Base-by-base conservation (phyloP, 1,140 invertebrate species). In the Zeugodacus cucurbitae region DNA sequence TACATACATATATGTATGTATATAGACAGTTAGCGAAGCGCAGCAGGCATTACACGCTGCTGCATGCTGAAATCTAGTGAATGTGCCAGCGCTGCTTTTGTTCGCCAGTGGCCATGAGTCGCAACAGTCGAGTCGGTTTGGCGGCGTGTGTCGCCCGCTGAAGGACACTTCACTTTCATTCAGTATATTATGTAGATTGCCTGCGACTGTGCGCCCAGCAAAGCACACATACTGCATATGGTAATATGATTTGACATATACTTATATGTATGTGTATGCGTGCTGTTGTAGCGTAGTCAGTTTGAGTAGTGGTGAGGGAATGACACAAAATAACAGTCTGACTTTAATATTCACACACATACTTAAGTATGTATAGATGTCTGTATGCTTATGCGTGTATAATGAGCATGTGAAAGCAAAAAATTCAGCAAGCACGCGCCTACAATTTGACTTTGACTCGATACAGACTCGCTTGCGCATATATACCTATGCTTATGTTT, bases 101-200 rank as follows among this genome's bases (percentile, higher is more conserved):
- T 82, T 82, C 41, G 41, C 22, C 34, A 20, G 3, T 48, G 74
- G 74, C 74, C 41, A 82, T 82, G 74, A 48, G 41, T 82, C 22
- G 41, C 74, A 48, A 48, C 74, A 29, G 41, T 17, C 48, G 74
- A 41, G 41, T 22, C 74, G 74, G 3, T 14, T 22, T 20, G 26
- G 14, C 41, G 26, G 22, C n/a, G 41, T 34, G 10, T 22, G 10
- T 82, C 7, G 74, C 2, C 44, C 17, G 41, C 74, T 82, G 74
- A 82, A 82, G 74, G 74, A 82, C 74, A 82, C 74, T 82, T 82
- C 74, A 82, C 74, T 82, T 82, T 82, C 74, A 82, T 82, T 82
- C 74, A 82, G 44, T 82, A 29, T 70, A 29, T 70, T 34, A 34
- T 54, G 48, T 54, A 54, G 3, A 70, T 70, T 48, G 32, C 41